Evolutionary conservation across 2,888 invertebrate genomes (phyloP).

Genomic region (Tipula helvola): DNA sequence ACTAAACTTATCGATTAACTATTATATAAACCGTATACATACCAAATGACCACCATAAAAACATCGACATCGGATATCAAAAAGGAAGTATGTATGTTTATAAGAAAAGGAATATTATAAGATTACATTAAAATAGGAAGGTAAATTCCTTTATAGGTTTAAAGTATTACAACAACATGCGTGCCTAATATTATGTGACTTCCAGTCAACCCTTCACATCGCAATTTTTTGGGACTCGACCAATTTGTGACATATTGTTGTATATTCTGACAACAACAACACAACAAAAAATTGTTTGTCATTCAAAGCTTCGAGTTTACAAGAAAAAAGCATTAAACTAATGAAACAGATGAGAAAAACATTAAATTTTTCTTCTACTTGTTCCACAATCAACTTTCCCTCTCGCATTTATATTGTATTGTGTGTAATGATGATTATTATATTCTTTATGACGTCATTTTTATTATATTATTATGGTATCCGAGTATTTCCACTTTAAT

Average conservation of each 20-base stretch:
- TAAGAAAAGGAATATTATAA: too few relatives aligned
- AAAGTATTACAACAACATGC: too few relatives aligned
- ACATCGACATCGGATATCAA: not conserved
- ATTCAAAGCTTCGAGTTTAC: not conserved
- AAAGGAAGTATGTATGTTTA: too few relatives aligned
- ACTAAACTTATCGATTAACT: not conserved
- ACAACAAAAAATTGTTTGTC: not conserved
- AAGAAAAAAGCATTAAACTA: not conserved
- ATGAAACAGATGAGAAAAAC: not conserved
- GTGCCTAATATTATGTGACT: too few relatives aligned
- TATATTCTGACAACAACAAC: not conserved
- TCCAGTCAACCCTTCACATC: too few relatives aligned
- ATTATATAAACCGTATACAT: not conserved
- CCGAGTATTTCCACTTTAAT: not conserved
- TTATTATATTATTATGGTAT: not conserved
- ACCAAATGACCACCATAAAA: not conserved
- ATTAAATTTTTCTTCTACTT: not conserved
- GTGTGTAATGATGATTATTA: not conserved
- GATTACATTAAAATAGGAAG: too few relatives aligned
- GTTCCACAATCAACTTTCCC: not conserved
- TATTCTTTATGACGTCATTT: not conserved
- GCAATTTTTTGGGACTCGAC: too few relatives aligned
- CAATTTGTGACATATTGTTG: not conserved
- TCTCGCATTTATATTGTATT: not conserved
- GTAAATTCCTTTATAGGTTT: too few relatives aligned